Base-by-base conservation (phyloP, 2,888 invertebrate genomes). In the Reticulitermes lucifugus region DNA sequence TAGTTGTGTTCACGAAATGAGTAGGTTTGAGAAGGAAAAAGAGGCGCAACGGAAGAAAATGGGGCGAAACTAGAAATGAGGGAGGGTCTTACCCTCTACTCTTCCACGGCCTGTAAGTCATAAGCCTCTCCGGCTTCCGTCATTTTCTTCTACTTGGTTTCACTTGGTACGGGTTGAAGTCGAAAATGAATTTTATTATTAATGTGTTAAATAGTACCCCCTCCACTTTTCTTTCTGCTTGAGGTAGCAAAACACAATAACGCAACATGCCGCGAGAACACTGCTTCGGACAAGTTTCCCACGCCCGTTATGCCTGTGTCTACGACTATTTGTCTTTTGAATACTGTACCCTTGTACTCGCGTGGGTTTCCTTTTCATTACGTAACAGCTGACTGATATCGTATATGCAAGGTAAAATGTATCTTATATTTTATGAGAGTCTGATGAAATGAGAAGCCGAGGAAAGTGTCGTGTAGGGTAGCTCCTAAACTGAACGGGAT, bases 1-100 rank as follows among this genome's bases (percentile, higher is more conserved):
- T 35, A 51, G 75, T 60, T 77, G 75, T 75, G 55, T 65, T 77
- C 73, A 55, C 80, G 60, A 46, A 59, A 83, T 71, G 83, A 83
- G 73, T 35, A n/a, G 70, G n/a, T n/a, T 22, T 25, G 25, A 65
- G 65, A 65, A 65, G 65, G 60, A 21, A 60, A 60, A n/a, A n/a
- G n/a, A n/a, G 65, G 65, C 65, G 5, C 65, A 65, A 25, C 12
- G 79, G 55, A 79, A 79, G 79, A 51, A 25, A n/a, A 12, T 43
- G 75, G 51, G 18, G 60, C 14, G 65, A n/a, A n/a, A n/a, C 46
- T 46, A 12, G 46, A 46, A 12, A 46, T 46, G 65, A 65, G 9
- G 65, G 65, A n/a, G 9, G 5, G 14, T 55, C 18, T 55, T 18
- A 18, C 65, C 65, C 65, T 12, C 65, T 65, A 2, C 12, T 65